Base-by-base conservation (phyloP, 2,888 invertebrate genomes). In the Agelastica alni region DNA sequence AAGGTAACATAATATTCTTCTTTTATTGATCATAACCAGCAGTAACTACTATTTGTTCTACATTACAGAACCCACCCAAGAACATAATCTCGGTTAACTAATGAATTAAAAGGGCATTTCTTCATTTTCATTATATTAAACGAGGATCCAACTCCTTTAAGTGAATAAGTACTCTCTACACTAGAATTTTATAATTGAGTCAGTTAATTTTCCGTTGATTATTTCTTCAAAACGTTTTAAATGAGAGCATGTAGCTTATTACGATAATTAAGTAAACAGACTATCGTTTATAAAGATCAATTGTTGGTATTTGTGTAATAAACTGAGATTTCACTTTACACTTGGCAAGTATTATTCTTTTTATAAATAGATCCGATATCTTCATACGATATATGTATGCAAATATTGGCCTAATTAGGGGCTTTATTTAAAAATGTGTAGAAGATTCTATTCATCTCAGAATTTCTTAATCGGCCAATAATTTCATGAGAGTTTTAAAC, bases 171-270 rank as follows among this genome's bases (percentile, higher is more conserved):
- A 32, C 51, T 51, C 51, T 51, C 43, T 51, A 45, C 14, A 52
- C 52, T 52, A 52, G 52, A 45, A 52, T 52, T 34, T 45, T 31
- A 52, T 52, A 52, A 52, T 52, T 52, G 18, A 30, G 31, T 32
- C 41, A n/a, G 49, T 49, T 48, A 22, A 32, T 34, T 22, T 14
- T 26, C 16, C 1, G 14, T 34, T 42, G 39, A 48, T 41, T 32
- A 18, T 48, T 30, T 41, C 39, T 31, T 31, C 18, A 18, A 20
- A 37, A 37, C 39, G 41, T 48, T 41, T 41, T 41, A 37, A 39
- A 48, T 48, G 18, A 41, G 39, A 39, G 13, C 18, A 16, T 17
- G 18, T 41, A 13, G 31, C 41, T 34, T 26, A 28, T 20, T 26
- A 26, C 30, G 42, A 42, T 42, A 51, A 42, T 42, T 41, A 39